A percentile compares a stretch with the other conserved stretches of the same genome.
Evolutionary conservation across 2,113 vertebrate genomes (phyloP).

Genomic region (Paratilapia polleni): DNA sequence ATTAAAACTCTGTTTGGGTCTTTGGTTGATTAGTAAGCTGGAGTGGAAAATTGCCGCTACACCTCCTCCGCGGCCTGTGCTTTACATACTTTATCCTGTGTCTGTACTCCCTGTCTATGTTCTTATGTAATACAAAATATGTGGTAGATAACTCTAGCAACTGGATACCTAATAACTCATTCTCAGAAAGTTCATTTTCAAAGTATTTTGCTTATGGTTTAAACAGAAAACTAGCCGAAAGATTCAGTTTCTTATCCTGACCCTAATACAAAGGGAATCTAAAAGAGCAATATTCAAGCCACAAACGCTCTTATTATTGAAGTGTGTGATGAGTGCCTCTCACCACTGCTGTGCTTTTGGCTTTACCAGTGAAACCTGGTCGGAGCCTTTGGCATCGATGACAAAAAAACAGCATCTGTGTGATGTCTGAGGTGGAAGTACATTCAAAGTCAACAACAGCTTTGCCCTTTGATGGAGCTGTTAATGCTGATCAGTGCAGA

Average conservation of each 20-base stretch:
- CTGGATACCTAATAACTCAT: not conserved
- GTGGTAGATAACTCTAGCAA: not conserved
- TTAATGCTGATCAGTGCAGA: slow-evolving; percentile 46
- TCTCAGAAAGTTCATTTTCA: not conserved
- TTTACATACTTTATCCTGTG: not conserved
- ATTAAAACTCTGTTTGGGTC: too few relatives aligned
- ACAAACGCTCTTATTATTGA: slow-evolving; percentile 41
- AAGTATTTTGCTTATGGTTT: not conserved
- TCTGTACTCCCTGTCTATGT: not conserved
- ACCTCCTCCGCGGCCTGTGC: too few relatives aligned
- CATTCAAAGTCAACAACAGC: slow-evolving; percentile 52
- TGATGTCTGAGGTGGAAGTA: slow-evolving; percentile 39
- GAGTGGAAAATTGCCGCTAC: too few relatives aligned
- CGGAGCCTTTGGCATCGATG: slow-evolving; percentile 16
- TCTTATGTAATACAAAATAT: slow-evolving; percentile 22
- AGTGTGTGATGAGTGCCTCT: slow-evolving; percentile 52
- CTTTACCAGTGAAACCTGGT: slow-evolving; percentile 46
- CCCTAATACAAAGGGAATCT: slow-evolving; percentile 11
- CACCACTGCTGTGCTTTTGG: slow-evolving; percentile 52
- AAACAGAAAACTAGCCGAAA: slow-evolving; percentile 12
- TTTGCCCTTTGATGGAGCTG: slow-evolving; percentile 11
- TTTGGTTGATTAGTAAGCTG: too few relatives aligned
- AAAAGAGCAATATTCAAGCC: slow-evolving; percentile 37
- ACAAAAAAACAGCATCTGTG: slow-evolving; percentile 15
- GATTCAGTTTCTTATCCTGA: slow-evolving; percentile 19